phyloP scores from a whole-genome alignment of 2,888 invertebrate species.

The Chloroclysta siterata region DNA sequence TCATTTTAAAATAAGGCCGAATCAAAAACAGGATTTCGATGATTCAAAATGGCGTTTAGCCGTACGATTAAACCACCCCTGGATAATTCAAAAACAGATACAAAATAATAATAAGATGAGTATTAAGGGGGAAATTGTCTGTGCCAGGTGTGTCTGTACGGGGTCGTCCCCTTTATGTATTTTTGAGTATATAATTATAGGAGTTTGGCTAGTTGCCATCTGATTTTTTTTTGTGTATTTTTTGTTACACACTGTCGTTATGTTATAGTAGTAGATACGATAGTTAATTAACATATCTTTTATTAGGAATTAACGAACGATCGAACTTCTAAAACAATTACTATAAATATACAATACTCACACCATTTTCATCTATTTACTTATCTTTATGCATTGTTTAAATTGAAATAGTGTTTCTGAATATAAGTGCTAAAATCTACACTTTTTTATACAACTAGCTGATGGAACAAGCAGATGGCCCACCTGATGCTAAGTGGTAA shows the following conservation, averaged over 20 bases:
- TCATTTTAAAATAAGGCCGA: slow-evolving; percentile 13
- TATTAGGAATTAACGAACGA: no score
- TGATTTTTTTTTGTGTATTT: neutral
- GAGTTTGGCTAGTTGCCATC: slow-evolving; percentile 27
- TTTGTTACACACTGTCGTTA: neutral
- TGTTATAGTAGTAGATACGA: no score
- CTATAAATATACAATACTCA: no score
- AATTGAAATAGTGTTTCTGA: no score
- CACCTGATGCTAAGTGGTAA: no score
- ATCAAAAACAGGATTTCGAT: slow-evolving; percentile 63
- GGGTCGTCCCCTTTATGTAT: slow-evolving; percentile 73
- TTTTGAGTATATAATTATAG: slow-evolving; percentile 41
- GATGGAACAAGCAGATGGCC: no score
- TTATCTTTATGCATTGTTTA: no score
- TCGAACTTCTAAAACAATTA: no score
- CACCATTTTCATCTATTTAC: no score
- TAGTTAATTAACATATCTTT: no score
- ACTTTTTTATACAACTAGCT: no score
- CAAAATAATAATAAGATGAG: slow-evolving; percentile 82
- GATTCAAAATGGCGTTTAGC: slow-evolving; percentile 80
- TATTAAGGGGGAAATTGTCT: slow-evolving; percentile 67
- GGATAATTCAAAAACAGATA: slow-evolving; percentile 83
- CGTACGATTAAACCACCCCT: slow-evolving; percentile 81
- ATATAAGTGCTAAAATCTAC: no score
- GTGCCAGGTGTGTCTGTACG: slow-evolving; percentile 74